Evolutionary conservation across 2,113 vertebrate species (phyloP), one percentile per base, ranked within the genome.

Genomic region (Furnarius figulus): DNA sequence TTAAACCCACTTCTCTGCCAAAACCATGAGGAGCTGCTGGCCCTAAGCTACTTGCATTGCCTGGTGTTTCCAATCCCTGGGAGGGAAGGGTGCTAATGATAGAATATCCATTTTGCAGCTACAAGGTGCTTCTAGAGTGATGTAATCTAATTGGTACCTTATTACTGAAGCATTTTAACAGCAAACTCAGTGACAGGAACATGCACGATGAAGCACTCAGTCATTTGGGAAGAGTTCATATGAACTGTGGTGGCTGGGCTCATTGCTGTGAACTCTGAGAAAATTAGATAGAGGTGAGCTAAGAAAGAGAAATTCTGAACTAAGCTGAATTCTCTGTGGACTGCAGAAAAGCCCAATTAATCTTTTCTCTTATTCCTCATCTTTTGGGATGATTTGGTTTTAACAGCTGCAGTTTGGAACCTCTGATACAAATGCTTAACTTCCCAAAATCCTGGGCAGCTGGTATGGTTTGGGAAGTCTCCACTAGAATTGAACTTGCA

Each of bases 121-220:
- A 75, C 90, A 97, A 78, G 92, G 78, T 77, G 83, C 93, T 97
- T 97, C 94, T 90, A 96, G 91, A 94, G 65, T 65, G 78, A 95
- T 84, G 74, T 94, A 96, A 97, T 97, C 90, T 97, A 97, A 97
- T 97, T 95, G 96, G 91, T 78, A 97, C 78, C 72, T 66, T 97
- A 91, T 97, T 97, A 96, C 74, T 91, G 78, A 70, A 95, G 82
- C 85, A 94, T 42, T 27, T 94, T 24, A 89, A 85, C 85, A 88
- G 91, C 40, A 86, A 93, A 96, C 90, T 87, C 95, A 94, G 89
- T 33, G 14, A 89, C 67, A 76, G 66, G 56, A 95, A 87, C 9
- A 23, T 59, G 55, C n/a, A 56, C 2, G 1, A 56, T 93, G 95
- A 97, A 97, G 90, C 5, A 0, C 85, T 92, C 2, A 4, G 83